Conservation (phyloP, 1,140 invertebrate species). For the Apocrypta bakeri region DNA sequence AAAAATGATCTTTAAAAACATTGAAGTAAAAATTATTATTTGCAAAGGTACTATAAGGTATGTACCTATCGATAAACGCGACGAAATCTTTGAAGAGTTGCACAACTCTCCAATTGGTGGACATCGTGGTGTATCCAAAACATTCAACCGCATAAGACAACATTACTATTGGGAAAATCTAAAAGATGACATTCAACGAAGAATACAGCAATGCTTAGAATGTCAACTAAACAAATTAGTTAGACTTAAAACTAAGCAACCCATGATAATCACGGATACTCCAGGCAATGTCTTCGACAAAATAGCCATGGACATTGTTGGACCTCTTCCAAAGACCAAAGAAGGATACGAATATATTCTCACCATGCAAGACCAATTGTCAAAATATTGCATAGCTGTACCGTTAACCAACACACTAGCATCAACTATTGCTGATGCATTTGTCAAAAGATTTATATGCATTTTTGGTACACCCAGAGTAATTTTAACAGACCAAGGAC, state of each 20-base stretch:
- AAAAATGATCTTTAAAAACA: background rate
- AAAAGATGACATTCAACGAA: background rate
- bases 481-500: conserved; percentile 6
- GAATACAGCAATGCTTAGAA: conserved; percentile 22
- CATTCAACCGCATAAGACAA: background rate
- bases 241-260: conserved; percentile 5
- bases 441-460: conserved; percentile 42
- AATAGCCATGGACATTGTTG: background rate
- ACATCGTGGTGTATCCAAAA: background rate
- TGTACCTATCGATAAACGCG: background rate
- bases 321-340: background rate
- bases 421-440: background rate
- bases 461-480: conserved; percentile 30
- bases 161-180: background rate
- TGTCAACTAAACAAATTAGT: conserved; percentile 41
- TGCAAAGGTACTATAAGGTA: background rate
- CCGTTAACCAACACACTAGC: background rate
- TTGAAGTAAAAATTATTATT: background rate
- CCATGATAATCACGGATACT: conserved; percentile 16
- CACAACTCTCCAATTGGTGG: background rate
- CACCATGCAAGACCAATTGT: conserved; percentile 39
- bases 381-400: conserved; percentile 44
- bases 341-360: background rate
- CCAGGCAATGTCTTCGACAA: background rate
- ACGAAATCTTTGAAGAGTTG: background rate